Base-by-base conservation (phyloP, 2,888 invertebrate genomes). In the Nomada fabriciana region DNA sequence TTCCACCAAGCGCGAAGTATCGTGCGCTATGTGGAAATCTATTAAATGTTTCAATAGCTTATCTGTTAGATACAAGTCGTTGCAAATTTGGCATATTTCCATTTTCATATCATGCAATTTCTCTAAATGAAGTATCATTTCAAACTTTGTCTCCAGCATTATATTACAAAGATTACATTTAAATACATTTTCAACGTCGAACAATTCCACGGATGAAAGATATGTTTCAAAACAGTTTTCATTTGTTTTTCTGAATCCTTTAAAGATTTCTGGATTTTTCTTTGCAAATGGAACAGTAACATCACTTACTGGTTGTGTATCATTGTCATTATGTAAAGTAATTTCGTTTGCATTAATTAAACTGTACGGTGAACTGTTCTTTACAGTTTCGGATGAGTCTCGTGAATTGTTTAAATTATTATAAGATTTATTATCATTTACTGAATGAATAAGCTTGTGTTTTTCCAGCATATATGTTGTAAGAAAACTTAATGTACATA, bases 381-480 rank as follows among this genome's bases (percentile, higher is more conserved):
- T 7, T 11, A 1, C 47, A 47, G 15, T 11, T 47, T 11, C 11
- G 25, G 55, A 43, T 23, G 29, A 50, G 42, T 65, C 52, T 36
- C n/a, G 13, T 5, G 13, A 47, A 55, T 52, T 53, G 3, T 29
- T 29, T n/a, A 61, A 9, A 23, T 20, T 50, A n/a, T n/a, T 25
- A n/a, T 50, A 25, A 23, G 7, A 36, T 7, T 36, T 36, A 36
- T 55, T 13, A 23, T 36, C 18, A 36, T 10, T 42, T 15, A 11
- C 2, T 13, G 63, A 59, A 20, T 84, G 82, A 3, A n/a, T 52
- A 1, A 47, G 0, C 47, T 23, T 59, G 52, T 84, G 84, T 43
- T 13, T 73, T 11, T 69, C 59, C n/a, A 84, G 29, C 84, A 84
- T 84, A 2, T 70, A 69, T 18, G 23, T 29, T 7, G 84, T 84